Percentiles rank a stretch among this genome's conserved stretches.
phyloP scores from a whole-genome alignment of 2,888 invertebrate species.

The Uloborus plumipes region DNA sequence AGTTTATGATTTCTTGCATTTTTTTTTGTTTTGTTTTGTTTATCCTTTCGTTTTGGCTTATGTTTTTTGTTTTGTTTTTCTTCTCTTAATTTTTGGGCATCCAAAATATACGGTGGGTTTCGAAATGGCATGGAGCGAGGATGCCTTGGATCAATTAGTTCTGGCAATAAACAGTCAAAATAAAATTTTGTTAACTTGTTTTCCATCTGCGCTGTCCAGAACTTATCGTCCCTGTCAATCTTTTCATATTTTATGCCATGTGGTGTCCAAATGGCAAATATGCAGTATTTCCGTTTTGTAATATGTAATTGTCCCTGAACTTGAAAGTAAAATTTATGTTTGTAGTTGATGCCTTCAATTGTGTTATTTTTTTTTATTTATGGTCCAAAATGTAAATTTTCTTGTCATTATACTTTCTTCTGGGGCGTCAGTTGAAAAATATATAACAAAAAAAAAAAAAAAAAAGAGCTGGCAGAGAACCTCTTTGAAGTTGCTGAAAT shows the following conservation, averaged over 20 bases:
- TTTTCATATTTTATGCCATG: not conserved
- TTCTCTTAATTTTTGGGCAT: too few relatives aligned
- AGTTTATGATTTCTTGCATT: too few relatives aligned
- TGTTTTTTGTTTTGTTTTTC: too few relatives aligned
- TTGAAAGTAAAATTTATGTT: constrained; percentile 8
- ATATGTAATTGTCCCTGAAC: constrained; percentile 12
- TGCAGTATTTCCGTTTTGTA: not conserved
- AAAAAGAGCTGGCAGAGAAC: too few relatives aligned
- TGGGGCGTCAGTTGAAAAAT: too few relatives aligned
- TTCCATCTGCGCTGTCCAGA: not conserved
- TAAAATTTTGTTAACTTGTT: too few relatives aligned
- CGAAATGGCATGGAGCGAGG: not conserved
- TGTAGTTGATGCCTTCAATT: not conserved
- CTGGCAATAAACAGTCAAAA: not conserved
- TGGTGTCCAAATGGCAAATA: constrained; percentile 3
- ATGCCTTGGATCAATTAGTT: not conserved
- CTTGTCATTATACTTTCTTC: not conserved
- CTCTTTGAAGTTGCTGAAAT: too few relatives aligned
- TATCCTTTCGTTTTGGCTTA: too few relatives aligned
- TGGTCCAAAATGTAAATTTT: constrained; percentile 9
- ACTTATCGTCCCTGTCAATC: not conserved
- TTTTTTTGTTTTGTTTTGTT: too few relatives aligned
- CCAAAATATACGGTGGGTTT: too few relatives aligned
- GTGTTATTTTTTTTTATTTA: not conserved
- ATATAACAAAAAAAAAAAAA: too few relatives aligned